phyloP scores from a whole-genome alignment of 2,113 vertebrate species.

The Connochaetes taurinus region DNA sequence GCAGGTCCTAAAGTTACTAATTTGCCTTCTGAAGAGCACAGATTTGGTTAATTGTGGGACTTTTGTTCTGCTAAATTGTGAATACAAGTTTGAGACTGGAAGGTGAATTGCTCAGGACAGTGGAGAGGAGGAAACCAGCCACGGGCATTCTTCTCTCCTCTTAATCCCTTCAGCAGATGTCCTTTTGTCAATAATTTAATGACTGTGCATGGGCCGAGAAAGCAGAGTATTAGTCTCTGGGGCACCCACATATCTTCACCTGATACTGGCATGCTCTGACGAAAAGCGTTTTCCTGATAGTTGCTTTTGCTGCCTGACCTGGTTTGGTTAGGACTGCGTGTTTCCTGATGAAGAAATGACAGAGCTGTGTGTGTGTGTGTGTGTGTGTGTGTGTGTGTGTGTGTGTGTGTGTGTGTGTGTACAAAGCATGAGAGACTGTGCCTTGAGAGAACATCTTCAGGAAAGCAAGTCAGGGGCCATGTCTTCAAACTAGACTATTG shows the following conservation, averaged over 20 bases:
- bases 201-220: neutral
- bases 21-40: neutral
- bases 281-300: neutral
- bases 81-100: neutral
- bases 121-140: neutral
- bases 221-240: neutral
- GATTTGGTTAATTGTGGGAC: neutral
- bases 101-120: neutral
- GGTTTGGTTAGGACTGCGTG: neutral
- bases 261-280: neutral
- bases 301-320: neutral
- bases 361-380: neutral
- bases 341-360: neutral
- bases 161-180: neutral
- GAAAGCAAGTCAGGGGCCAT: neutral
- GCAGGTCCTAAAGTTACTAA: neutral
- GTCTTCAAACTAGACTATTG: neutral
- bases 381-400: too few relatives aligned
- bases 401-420: too few relatives aligned
- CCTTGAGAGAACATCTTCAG: neutral
- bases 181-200: neutral
- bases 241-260: neutral
- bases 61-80: neutral
- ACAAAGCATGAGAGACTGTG: accelerated
- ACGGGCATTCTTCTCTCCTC: neutral